phyloP scores from a whole-genome alignment of 2,797 vertebrate species.

The Takifugu rubripes region DNA sequence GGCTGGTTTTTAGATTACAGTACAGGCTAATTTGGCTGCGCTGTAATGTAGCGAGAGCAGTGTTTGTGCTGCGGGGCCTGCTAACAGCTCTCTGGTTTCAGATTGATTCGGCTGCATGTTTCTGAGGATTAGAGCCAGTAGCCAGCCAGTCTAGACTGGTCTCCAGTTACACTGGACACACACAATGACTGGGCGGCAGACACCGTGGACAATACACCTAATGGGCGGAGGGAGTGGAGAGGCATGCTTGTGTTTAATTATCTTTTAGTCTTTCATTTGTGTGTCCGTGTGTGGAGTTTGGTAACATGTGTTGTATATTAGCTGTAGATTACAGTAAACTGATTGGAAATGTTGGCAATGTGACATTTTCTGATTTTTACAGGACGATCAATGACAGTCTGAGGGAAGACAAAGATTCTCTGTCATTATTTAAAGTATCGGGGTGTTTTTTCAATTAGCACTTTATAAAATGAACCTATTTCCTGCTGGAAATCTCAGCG shows the following conservation, averaged over 20 bases:
- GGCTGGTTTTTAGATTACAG: constrained; percentile 5
- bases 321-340: too few relatives aligned
- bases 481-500: constrained; percentile 25
- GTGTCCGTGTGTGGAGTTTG: background rate
- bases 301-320: background rate
- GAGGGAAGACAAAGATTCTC: too few relatives aligned
- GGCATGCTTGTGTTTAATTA: constrained; percentile 5
- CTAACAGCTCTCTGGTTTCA: constrained; percentile 85
- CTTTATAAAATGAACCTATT: constrained; percentile 5
- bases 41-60: constrained; percentile 34
- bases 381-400: too few relatives aligned
- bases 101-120: constrained; percentile 91
- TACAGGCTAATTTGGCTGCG: constrained; percentile 37
- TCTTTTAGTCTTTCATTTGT: constrained; percentile 1
- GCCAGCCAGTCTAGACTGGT: constrained; percentile 96
- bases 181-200: constrained; percentile 80
- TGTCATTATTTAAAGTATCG: too few relatives aligned
- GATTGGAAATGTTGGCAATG: too few relatives aligned
- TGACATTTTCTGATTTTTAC: too few relatives aligned
- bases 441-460: background rate
- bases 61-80: constrained; percentile 47
- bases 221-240: constrained; percentile 16
- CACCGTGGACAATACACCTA: constrained; percentile 50
- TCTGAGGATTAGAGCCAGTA: constrained; percentile 90
- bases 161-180: constrained; percentile 87